These are phyloP conservation scores for Acrossocheilus fasciatus DNA, from an alignment of 2,797 vertebrate species.

Conservation along the genomic window DNA sequence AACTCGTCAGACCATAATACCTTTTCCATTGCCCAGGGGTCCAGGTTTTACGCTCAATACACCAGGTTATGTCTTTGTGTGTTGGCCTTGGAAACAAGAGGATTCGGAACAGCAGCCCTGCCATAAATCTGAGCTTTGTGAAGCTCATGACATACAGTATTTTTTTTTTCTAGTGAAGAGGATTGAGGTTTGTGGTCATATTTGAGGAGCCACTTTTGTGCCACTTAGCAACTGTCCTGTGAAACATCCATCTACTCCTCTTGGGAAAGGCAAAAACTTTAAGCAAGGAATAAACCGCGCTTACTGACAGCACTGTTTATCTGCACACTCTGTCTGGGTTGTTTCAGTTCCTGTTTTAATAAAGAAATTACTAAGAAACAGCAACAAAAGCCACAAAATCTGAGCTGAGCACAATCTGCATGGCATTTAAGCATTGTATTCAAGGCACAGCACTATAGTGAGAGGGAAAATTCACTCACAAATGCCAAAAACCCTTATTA, in stretches of 20 bases:
- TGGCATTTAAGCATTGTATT: background rate
- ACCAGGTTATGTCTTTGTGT: constrained; percentile 20
- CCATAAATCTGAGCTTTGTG: constrained; percentile 24
- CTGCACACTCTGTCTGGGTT: background rate
- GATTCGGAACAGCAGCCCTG: constrained; percentile 15
- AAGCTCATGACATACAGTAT: background rate
- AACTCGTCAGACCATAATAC: background rate
- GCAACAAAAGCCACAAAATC: background rate
- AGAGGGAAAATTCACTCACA: background rate
- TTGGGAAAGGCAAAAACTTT: background rate
- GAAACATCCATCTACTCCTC: background rate
- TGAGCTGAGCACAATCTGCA: background rate
- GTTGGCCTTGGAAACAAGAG: constrained; percentile 16
- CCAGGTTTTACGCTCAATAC: constrained; percentile 7
- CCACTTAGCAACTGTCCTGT: constrained; percentile 22
- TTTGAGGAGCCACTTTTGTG: background rate
- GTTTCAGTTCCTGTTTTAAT: background rate
- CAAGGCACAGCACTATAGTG: background rate
- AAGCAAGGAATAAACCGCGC: background rate
- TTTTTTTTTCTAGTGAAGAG: background rate
- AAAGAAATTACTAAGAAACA: background rate
- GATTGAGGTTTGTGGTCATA: constrained; percentile 18
- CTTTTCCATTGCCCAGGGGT: constrained; percentile 2
- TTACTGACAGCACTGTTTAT: background rate
- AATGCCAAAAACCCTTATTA: too few species aligned